phyloP scores from a whole-genome alignment of 2,888 invertebrate genomes.

The Drosophila anomalata region DNA sequence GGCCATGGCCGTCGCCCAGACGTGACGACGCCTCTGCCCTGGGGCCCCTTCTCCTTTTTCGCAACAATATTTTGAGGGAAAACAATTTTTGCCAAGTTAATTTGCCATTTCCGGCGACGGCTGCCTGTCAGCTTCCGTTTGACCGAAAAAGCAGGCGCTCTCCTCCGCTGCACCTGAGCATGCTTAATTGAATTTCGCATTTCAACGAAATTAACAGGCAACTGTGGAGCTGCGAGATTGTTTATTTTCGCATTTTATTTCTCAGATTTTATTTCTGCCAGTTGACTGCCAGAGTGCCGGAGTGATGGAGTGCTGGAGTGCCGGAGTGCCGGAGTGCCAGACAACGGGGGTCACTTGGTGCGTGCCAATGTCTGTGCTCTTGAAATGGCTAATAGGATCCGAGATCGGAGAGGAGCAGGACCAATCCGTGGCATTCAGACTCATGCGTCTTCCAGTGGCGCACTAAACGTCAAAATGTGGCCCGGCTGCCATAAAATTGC shows the following conservation, averaged over 20 bases:
- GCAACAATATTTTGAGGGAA: constrained; percentile 28
- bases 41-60: neutral
- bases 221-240: constrained; percentile 36
- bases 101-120: constrained; percentile 50
- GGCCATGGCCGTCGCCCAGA: constrained; percentile 60
- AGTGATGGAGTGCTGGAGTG: neutral
- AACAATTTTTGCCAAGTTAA: constrained; percentile 46
- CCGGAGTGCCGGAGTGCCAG: constrained; percentile 4
- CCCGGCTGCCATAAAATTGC: constrained; percentile 74
- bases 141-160: constrained; percentile 6
- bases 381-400: constrained; percentile 53
- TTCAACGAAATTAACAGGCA: constrained; percentile 44
- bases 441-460: constrained; percentile 73
- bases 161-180: constrained; percentile 57
- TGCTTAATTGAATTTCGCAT: constrained; percentile 68
- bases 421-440: constrained; percentile 55
- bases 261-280: constrained; percentile 2
- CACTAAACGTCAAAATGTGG: constrained; percentile 70
- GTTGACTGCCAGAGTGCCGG: too few species aligned
- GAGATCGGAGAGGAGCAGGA: constrained; percentile 5
- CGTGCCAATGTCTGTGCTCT: constrained; percentile 68
- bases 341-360: constrained; percentile 30
- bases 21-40: constrained; percentile 63
- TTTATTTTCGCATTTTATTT: constrained; percentile 7
- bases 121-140: constrained; percentile 40